Base-by-base conservation (phyloP, 2,113 vertebrate species). In the Brevimyrus niger region DNA sequence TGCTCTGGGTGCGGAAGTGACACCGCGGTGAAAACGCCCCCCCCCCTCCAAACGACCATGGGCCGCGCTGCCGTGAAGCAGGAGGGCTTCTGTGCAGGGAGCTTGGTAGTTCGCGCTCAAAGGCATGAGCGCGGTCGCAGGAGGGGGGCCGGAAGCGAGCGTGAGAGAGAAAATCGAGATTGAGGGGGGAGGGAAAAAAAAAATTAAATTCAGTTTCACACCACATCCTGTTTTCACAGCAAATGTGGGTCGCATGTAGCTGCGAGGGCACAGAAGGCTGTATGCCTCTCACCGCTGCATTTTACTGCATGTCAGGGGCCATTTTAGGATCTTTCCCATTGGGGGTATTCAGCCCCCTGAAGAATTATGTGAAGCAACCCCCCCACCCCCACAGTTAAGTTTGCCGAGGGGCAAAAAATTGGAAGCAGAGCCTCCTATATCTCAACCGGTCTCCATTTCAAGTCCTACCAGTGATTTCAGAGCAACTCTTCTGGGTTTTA, bases 211-310 rank as follows among this genome's bases (percentile, higher is more conserved):
- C 10, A 47, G 83, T 27, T 53, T 53, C 47, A 4, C 9, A 51
- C 92, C 92, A 92, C 93, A 92, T 94, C 93, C 93, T 94, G 93
- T 92, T 93, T 87, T 87, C 50, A 87, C 48, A 31, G 27, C 15
- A 31, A 42, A 5, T 7, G 11, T 15, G 31, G n/a, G 61, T 42
- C 17, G 73, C 31, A 38, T 80, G 35, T 5, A 7, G 35, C 35
- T 80, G 35, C 73, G 19, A 80, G 73, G 13, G 17, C 31, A 80
- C 4, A 1, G 15, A 38, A 87, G 35, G 85, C 50, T 3, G 50
- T 6, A 27, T 86, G 44, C 8, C 9, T 42, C 17, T 44, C 82
- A 10, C 7, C 17, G 31, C 1, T 42, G 61, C 61, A 11, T 13
- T 69, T 69, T 13, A 69, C 61, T 69, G 9, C 27, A 31, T 31